Evolutionary conservation across 2,113 vertebrate genomes (phyloP).

Genomic region (Steatornis caripensis): DNA sequence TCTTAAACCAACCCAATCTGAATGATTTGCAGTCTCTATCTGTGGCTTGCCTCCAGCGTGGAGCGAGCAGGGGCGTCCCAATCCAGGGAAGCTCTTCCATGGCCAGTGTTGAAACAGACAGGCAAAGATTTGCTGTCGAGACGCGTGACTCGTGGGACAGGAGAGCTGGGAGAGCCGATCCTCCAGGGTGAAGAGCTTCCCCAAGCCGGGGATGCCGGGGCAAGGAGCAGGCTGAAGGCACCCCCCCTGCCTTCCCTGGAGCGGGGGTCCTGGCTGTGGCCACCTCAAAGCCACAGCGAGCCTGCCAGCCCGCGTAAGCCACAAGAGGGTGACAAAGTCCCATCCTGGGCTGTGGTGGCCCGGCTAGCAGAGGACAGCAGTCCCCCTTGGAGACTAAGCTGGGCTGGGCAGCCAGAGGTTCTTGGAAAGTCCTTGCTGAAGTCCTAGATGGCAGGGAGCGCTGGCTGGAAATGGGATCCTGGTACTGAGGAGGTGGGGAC

Average conservation of each 20-base stretch:
- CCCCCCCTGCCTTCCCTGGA: neutral
- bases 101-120: neutral
- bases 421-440: neutral
- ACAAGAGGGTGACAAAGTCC: slow-evolving; percentile 64
- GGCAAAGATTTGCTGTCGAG: neutral
- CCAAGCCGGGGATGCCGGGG: neutral
- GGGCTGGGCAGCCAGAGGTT: neutral
- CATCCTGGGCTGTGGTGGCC: slow-evolving; percentile 18
- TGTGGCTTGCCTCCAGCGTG: neutral
- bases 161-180: neutral
- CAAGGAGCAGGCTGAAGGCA: neutral
- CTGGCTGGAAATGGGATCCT: neutral
- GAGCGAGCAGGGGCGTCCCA: neutral
- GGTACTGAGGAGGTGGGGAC: neutral
- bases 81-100: neutral
- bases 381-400: neutral
- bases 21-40: neutral
- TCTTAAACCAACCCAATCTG: neutral
- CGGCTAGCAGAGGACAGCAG: neutral
- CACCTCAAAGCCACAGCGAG: neutral
- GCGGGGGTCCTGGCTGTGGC: neutral
- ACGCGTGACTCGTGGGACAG: neutral
- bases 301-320: neutral
- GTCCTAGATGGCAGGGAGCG: neutral
- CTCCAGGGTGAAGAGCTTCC: neutral